Evolutionary conservation across 2,113 vertebrate genomes (phyloP).

Genomic region (Rattus rattus): DNA sequence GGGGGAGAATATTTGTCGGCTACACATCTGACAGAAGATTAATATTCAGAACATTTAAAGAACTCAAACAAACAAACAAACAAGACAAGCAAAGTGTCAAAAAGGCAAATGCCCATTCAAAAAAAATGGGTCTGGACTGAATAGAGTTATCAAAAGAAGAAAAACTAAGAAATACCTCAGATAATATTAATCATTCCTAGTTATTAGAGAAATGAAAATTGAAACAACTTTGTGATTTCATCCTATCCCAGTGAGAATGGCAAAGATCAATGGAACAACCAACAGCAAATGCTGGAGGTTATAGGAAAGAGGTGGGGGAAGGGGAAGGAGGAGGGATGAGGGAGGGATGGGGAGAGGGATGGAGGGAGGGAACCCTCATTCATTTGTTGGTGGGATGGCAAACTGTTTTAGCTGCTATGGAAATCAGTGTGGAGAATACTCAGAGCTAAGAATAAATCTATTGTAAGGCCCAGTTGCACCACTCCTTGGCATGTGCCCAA

Average conservation of each 20-base stretch:
- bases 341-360: no score
- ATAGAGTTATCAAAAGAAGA: not conserved
- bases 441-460: not conserved
- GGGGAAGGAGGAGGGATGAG: no score
- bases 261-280: not conserved
- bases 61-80: not conserved
- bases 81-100: not conserved
- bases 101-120: not conserved
- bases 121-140: not conserved
- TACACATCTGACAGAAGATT: not conserved
- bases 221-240: not conserved
- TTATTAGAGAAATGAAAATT: not conserved
- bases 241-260: not conserved
- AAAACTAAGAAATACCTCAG: not conserved
- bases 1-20: not conserved
- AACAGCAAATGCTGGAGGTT: not conserved
- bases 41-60: not conserved
- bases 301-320: no score
- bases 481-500: not conserved
- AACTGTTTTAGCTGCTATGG: not conserved
- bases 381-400: not conserved
- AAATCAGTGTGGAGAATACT: not conserved
- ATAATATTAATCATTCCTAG: not conserved
- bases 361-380: not conserved
- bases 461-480: not conserved